Percentiles rank a stretch among this genome's conserved stretches.
Conservation (phyloP, 2,888 invertebrate species). For the Macrophya alboannulata region DNA sequence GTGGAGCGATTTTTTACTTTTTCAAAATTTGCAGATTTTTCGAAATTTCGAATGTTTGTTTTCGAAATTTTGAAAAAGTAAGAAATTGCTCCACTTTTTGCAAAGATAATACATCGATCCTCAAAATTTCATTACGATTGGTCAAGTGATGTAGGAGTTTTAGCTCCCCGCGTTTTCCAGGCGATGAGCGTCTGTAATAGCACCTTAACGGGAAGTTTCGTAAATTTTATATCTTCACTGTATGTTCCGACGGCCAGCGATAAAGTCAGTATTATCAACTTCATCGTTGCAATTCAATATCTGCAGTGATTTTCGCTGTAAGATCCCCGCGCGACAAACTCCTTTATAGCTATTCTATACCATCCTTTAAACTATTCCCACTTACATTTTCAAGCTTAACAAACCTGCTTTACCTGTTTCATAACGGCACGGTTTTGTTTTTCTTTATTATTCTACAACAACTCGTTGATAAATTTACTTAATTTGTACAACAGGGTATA, state of each 20-base stretch:
- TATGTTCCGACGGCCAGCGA: not conserved
- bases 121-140: no score
- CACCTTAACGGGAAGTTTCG: not conserved
- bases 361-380: not conserved
- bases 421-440: not conserved
- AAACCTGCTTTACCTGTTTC: not conserved
- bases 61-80: no score
- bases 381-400: not conserved
- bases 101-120: no score
- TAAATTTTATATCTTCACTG: slow-evolving; percentile 1
- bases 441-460: not conserved
- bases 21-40: no score
- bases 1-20: no score
- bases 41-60: no score
- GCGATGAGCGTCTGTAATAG: no score
- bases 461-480: not conserved
- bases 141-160: no score
- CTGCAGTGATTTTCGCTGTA: not conserved
- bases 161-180: no score
- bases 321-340: not conserved
- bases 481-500: not conserved
- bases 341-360: not conserved
- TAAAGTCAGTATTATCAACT: not conserved
- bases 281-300: not conserved
- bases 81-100: no score